Percentiles rank a stretch among this genome's conserved stretches.
Conservation (phyloP, 53 echinoderm and acorn worm genomes). For the Holothuria leucospilota region DNA sequence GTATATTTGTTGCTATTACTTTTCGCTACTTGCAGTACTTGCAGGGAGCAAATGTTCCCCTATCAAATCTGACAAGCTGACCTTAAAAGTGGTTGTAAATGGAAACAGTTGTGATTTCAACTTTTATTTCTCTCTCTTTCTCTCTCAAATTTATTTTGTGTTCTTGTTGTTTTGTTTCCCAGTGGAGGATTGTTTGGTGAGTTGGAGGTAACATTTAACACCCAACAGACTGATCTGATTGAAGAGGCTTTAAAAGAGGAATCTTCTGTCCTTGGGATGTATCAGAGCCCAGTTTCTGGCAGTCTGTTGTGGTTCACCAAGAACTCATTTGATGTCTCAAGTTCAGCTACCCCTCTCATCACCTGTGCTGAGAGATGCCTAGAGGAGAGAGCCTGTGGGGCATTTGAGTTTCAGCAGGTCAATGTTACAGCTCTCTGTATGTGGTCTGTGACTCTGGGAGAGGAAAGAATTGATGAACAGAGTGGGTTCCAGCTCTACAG, state of each 20-base stretch:
- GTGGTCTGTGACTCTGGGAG: conserved; percentile 76
- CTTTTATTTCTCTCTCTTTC: too few species aligned
- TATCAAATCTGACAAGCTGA: too few species aligned
- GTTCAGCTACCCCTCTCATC: conserved; percentile 66
- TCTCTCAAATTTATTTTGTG: too few species aligned
- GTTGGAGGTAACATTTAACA: conserved; percentile 86
- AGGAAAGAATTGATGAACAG: conserved; percentile 60
- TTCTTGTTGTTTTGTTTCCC: neutral
- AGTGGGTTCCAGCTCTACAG: conserved; percentile 83
- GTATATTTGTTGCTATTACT: too few species aligned
- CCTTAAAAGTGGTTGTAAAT: too few species aligned
- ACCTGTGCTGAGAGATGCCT: conserved; percentile 85
- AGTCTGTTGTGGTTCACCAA: conserved; percentile 74
- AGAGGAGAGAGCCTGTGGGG: conserved; percentile 83
- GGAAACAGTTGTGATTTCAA: too few species aligned
- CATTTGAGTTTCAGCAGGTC: conserved; percentile 73
- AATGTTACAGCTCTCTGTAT: conserved; percentile 74
- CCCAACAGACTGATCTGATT: conserved; percentile 76
- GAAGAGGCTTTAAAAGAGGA: conserved; percentile 52
- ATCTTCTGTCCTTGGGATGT: conserved; percentile 67
- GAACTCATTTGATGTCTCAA: conserved; percentile 72
- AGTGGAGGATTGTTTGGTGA: conserved; percentile 94
- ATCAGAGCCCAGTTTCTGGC: conserved; percentile 82
- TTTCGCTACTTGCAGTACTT: too few species aligned
- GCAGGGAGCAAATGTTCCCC: too few species aligned